Evolutionary conservation across 2,888 invertebrate genomes (phyloP).

Genomic region (Sphinx pinastri): DNA sequence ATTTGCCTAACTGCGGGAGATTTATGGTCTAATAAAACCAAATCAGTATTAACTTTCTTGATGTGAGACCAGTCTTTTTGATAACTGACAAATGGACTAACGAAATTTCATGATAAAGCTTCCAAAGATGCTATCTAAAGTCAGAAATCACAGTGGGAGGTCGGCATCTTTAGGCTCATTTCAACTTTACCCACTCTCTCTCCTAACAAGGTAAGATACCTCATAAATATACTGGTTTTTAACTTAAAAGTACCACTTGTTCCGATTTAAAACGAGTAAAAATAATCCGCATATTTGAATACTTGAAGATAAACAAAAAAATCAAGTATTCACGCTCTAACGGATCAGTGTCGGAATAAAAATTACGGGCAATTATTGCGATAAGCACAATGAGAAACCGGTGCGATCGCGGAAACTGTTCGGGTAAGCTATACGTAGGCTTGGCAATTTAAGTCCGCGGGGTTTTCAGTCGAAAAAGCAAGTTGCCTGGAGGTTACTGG

Average conservation of each 20-base stretch:
- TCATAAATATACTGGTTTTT: background rate
- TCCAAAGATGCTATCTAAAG: background rate
- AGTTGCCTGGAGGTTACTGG: too few relatives aligned
- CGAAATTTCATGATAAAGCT: background rate
- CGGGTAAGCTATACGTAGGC: background rate
- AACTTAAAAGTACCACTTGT: slow-evolving; percentile 8
- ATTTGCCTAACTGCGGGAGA: too few relatives aligned
- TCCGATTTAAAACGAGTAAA: background rate
- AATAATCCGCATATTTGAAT: background rate
- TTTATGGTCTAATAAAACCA: too few relatives aligned
- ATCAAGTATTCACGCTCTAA: slow-evolving; percentile 13
- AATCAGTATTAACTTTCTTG: too few relatives aligned
- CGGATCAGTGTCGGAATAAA: slow-evolving; percentile 8
- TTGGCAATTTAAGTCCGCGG: background rate
- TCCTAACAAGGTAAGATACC: slow-evolving; percentile 1
- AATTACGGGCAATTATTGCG: slow-evolving; percentile 13
- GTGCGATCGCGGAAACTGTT: background rate
- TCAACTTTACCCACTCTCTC: background rate
- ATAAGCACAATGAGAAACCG: slow-evolving; percentile 14
- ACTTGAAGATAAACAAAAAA: background rate
- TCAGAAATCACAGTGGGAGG: background rate
- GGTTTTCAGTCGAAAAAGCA: too few relatives aligned
- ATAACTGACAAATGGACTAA: background rate
- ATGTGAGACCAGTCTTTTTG: too few relatives aligned
- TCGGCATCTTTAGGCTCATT: background rate